Evolutionary conservation across 35 echinoderm and acorn worm species (phyloP).

Genomic region (Apostichopus californicus): DNA sequence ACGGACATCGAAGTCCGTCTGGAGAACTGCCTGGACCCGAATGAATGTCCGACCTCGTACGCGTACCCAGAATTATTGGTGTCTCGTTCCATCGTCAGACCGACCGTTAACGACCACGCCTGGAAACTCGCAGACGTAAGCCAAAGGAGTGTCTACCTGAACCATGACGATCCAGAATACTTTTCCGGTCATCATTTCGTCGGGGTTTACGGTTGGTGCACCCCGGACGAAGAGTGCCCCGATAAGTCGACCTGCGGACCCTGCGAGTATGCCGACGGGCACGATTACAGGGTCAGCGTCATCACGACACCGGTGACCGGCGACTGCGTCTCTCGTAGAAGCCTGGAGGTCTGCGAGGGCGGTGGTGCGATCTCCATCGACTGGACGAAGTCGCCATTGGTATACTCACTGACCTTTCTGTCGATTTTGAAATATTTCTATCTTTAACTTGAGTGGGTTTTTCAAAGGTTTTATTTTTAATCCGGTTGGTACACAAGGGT

Average conservation of each 20-base stretch:
- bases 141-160: constrained; percentile 68
- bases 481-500: too few species aligned
- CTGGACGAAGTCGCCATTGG: neutral
- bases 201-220: constrained; percentile 95
- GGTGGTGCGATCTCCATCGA: neutral
- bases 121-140: constrained; percentile 87
- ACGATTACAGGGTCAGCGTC: constrained; percentile 50
- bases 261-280: constrained; percentile 69
- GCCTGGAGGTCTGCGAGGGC: constrained; percentile 44
- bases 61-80: constrained; percentile 88
- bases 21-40: constrained; percentile 74
- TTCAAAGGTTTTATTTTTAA: too few species aligned
- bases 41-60: constrained; percentile 70
- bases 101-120: constrained; percentile 81
- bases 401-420: neutral
- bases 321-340: constrained; percentile 20
- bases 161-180: constrained; percentile 68
- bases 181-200: constrained; percentile 84
- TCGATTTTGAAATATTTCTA: neutral
- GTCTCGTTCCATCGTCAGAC: constrained; percentile 76
- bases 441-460: neutral
- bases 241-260: constrained; percentile 79
- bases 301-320: constrained; percentile 35
- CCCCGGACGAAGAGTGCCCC: constrained; percentile 67
- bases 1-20: constrained; percentile 63